Conservation (phyloP, 2,888 invertebrate species). For the Drosophila lacicola region DNA sequence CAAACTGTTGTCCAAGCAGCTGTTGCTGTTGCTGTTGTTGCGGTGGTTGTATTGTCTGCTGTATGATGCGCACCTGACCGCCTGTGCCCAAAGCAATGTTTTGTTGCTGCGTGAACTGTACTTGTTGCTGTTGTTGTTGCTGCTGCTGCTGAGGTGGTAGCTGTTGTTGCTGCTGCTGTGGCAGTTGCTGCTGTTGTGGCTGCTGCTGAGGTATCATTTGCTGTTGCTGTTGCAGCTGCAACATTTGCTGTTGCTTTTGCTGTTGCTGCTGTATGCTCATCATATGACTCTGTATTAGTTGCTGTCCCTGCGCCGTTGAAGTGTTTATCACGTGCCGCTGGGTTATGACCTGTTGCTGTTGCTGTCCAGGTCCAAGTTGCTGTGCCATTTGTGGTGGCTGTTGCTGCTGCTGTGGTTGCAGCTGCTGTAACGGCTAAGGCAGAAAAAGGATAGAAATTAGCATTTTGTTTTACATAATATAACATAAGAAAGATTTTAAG, state of each 20-base stretch:
- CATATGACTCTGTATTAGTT: slow-evolving; percentile 85
- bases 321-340: slow-evolving; percentile 84
- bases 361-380: slow-evolving; percentile 52
- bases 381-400: slow-evolving; percentile 52
- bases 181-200: slow-evolving; percentile 60
- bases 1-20: slow-evolving; percentile 49
- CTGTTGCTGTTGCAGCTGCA: slow-evolving; percentile 61
- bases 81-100: slow-evolving; percentile 60
- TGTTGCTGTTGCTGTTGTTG: slow-evolving; percentile 59
- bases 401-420: slow-evolving; percentile 37
- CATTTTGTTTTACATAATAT: too few relatives aligned
- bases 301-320: slow-evolving; percentile 84
- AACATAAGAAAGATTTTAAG: too few relatives aligned
- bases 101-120: slow-evolving; percentile 76
- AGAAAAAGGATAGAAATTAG: not conserved
- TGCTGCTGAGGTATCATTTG: slow-evolving; percentile 56
- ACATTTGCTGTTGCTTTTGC: slow-evolving; percentile 64
- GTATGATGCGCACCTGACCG: slow-evolving; percentile 71
- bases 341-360: slow-evolving; percentile 80
- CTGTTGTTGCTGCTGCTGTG: slow-evolving; percentile 41
- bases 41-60: slow-evolving; percentile 73
- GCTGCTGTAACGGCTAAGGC: slow-evolving; percentile 32
- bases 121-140: slow-evolving; percentile 70
- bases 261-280: slow-evolving; percentile 83
- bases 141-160: slow-evolving; percentile 40